Base-by-base conservation (phyloP, 2,888 invertebrate species). In the Ochlodes sylvanus region DNA sequence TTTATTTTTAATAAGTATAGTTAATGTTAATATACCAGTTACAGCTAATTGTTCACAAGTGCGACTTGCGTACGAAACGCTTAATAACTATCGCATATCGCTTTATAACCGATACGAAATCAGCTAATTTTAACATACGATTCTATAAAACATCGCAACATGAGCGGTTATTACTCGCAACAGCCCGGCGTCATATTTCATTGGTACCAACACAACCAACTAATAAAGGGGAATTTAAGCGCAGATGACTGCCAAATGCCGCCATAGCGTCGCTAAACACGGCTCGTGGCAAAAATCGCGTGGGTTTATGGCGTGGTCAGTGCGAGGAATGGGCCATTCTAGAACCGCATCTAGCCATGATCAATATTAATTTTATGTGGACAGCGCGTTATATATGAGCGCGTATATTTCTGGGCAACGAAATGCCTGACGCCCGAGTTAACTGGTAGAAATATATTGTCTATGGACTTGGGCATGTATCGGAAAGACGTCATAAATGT, bases 191-290 rank as follows among this genome's bases (percentile, higher is more conserved):
- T 66, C 44, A 42, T 66, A 66, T 66, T 58, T 66, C 65, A 66
- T 60, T 57, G 57, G 44, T 60, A 10, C 12, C 52, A 12, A 52
- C 58, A 58, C 60, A 66, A 10, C 12, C 52, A 12, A 52, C 58
- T 65, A 66, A 66, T 66, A 66, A 66, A 66, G 54, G 60, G 65
- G 41, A 60, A 60, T 66, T 66, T 60, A 60, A 66, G 58, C 58
- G 15, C 32, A 44, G 42, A 54, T 60, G 54, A 66, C 60, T 60
- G 66, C 66, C 66, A 66, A 66, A 66, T 60, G 58, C 58, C 47
- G 47, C 27, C 27, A 19, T 32, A 52, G 17, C 42, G 42, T 27
- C 32, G 50, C 57, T 65, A 65, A 65, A 50, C 52, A 52, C 0
- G 34, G 14, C 2, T 21, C 19, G 27, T 44, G 61, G 61, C 50